Conservation (phyloP, 2,113 vertebrate species). For the Verasper variegatus region DNA sequence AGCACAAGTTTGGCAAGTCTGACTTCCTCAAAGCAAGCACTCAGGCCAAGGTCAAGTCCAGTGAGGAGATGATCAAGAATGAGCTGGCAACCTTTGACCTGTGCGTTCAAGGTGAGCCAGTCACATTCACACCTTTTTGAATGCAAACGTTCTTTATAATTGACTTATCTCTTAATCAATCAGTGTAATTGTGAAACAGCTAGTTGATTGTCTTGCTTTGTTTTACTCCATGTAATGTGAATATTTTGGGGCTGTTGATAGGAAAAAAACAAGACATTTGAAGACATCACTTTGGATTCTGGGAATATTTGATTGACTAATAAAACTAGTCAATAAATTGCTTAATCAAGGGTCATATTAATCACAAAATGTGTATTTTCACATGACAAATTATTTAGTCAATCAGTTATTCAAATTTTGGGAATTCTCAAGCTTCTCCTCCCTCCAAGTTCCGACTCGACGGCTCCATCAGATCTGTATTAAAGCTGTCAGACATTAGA, state of each 20-base stretch:
- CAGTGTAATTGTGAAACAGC: not conserved
- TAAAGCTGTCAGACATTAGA: conserved; percentile 72
- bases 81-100: conserved; percentile 98
- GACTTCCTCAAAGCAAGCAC: conserved; percentile 95
- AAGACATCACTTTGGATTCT: too few species aligned
- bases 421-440: not conserved
- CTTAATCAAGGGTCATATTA: not conserved
- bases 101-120: conserved; percentile 93
- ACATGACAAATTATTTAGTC: too few species aligned
- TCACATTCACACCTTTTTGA: not conserved
- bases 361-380: not conserved
- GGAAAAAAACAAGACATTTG: too few species aligned
- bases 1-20: conserved; percentile 97
- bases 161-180: not conserved
- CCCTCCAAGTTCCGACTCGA: not conserved
- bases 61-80: conserved; percentile 98
- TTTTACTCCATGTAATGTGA: too few species aligned
- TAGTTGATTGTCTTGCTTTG: not conserved
- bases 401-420: too few species aligned
- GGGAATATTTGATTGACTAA: too few species aligned
- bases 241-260: too few species aligned
- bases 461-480: conserved; percentile 44
- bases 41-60: conserved; percentile 96
- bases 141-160: too few species aligned
- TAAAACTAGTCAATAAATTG: not conserved